Percentiles rank a stretch among this genome's conserved stretches.
These are phyloP conservation scores for Zaprionus kolodkinae DNA, from an alignment of 1,140 invertebrate species.

Conservation along the genomic window DNA sequence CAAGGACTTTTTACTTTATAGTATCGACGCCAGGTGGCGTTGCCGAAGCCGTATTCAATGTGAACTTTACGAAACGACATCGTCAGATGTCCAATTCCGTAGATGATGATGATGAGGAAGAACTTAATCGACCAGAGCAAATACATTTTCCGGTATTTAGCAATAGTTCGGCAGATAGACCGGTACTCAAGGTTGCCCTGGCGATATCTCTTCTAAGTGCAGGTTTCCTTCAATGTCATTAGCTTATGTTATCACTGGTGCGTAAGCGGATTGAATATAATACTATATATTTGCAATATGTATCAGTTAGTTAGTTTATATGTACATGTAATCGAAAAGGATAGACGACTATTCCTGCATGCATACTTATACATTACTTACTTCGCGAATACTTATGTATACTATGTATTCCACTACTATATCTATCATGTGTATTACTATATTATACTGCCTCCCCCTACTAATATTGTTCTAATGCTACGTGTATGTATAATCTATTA, in stretches of 20 bases:
- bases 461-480: slow-evolving; percentile 61
- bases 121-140: slow-evolving; percentile 82
- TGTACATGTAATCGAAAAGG: slow-evolving; percentile 7
- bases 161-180: slow-evolving; percentile 38
- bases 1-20: slow-evolving; percentile 83
- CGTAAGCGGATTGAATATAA: slow-evolving; percentile 14
- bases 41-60: slow-evolving; percentile 81
- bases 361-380: slow-evolving; percentile 17
- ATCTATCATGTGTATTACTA: slow-evolving; percentile 43
- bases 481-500: slow-evolving; percentile 74
- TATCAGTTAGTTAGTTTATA: slow-evolving; percentile 1
- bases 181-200: slow-evolving; percentile 22
- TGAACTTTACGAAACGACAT: slow-evolving; percentile 83
- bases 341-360: slow-evolving; percentile 36
- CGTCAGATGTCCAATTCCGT: slow-evolving; percentile 77
- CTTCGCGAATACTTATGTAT: slow-evolving; percentile 43
- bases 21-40: slow-evolving; percentile 82
- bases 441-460: slow-evolving; percentile 56
- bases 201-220: slow-evolving; percentile 38
- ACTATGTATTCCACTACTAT: slow-evolving; percentile 41
- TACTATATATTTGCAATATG: background rate
- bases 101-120: slow-evolving; percentile 81
- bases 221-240: slow-evolving; percentile 41
- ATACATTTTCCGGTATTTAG: slow-evolving; percentile 83
- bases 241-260: slow-evolving; percentile 19